Percentiles rank a stretch among this genome's conserved stretches.
Evolutionary conservation across 1,140 invertebrate species (phyloP).

Genomic region (Plodia interpunctella): DNA sequence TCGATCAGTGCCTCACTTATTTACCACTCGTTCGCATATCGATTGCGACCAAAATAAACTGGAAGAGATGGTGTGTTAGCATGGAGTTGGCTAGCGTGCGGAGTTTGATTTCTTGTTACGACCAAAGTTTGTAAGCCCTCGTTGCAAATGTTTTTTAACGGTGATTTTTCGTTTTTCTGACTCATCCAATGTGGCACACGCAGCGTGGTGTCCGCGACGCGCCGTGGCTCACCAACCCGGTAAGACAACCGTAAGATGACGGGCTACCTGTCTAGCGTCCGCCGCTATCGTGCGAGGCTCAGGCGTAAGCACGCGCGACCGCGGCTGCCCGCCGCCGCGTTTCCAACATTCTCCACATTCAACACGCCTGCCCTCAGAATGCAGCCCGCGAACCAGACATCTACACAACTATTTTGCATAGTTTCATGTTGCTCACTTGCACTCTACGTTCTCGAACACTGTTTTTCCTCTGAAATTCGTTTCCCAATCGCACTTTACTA

Average conservation of each 20-base stretch:
- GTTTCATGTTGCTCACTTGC: slow-evolving; percentile 42
- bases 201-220: slow-evolving; percentile 57
- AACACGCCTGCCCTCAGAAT: slow-evolving; percentile 68
- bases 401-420: slow-evolving; percentile 65
- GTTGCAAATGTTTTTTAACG: slow-evolving; percentile 45
- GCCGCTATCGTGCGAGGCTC: slow-evolving; percentile 6
- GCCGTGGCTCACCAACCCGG: slow-evolving; percentile 41
- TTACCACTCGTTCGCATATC: slow-evolving; percentile 62
- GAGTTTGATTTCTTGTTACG: slow-evolving; percentile 38
- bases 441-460: slow-evolving; percentile 21
- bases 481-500: background rate
- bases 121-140: slow-evolving; percentile 26
- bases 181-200: slow-evolving; percentile 67
- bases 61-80: slow-evolving; percentile 69
- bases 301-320: slow-evolving; percentile 40
- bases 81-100: slow-evolving; percentile 64
- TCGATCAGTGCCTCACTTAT: slow-evolving; percentile 54
- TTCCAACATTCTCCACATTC: slow-evolving; percentile 62
- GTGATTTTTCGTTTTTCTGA: slow-evolving; percentile 62
- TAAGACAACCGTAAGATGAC: slow-evolving; percentile 29
- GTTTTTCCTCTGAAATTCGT: background rate
- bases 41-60: slow-evolving; percentile 66
- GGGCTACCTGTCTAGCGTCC: background rate
- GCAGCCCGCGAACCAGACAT: slow-evolving; percentile 54
- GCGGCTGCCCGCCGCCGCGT: slow-evolving; percentile 44